These are phyloP conservation scores for Gambelia wislizenii DNA, from an alignment of 2,797 vertebrate species.

Conservation along the genomic window DNA sequence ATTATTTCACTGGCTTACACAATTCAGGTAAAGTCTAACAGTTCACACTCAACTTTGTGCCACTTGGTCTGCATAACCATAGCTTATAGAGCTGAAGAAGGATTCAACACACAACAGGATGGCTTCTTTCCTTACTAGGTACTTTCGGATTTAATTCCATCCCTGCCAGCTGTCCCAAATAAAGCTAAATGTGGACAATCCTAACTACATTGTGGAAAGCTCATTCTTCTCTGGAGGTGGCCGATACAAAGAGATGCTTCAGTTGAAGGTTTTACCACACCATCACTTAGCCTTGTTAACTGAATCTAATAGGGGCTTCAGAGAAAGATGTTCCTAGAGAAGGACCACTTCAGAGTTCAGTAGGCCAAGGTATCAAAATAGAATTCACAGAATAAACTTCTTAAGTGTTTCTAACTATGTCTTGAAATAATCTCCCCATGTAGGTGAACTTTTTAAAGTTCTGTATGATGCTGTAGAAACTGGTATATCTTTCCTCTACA, in stretches of 20 bases:
- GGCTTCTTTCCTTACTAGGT: conserved; percentile 14
- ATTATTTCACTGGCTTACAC: conserved; percentile 60
- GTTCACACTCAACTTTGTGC: conserved; percentile 57
- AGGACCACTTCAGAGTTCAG: no score
- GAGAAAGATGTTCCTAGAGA: no score
- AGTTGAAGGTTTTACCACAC: not conserved
- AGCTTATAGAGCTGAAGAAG: conserved; percentile 40
- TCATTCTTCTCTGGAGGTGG: not conserved
- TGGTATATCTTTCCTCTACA: not conserved
- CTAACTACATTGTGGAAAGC: not conserved
- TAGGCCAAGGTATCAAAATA: not conserved
- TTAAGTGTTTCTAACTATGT: not conserved
- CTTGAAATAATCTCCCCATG: not conserved
- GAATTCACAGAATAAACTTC: not conserved
- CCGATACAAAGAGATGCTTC: not conserved
- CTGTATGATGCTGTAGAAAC: not conserved
- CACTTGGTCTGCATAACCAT: conserved; percentile 59
- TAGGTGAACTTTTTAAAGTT: not conserved
- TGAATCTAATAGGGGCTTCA: no score
- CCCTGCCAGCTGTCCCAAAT: not conserved
- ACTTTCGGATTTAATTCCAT: not conserved
- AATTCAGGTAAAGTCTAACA: conserved; percentile 57
- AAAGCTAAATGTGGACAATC: no score
- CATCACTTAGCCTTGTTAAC: no score
- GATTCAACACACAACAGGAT: conserved; percentile 38